phyloP scores from a whole-genome alignment of 2,888 invertebrate species.

The Teleogryllus oceanicus region DNA sequence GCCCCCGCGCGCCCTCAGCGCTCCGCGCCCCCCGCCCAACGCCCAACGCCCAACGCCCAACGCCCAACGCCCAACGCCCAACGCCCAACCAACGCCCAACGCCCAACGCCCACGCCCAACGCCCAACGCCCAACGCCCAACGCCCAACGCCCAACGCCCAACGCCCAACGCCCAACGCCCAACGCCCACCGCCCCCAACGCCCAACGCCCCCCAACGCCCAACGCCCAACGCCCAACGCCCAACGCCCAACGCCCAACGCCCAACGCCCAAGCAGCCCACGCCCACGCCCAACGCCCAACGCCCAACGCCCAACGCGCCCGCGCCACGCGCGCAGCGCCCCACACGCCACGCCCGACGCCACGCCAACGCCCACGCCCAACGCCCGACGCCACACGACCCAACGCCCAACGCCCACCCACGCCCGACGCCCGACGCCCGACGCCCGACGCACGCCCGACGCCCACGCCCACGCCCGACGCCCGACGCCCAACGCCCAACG shows the following conservation, averaged over 20 bases:
- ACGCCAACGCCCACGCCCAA: neutral
- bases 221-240: neutral
- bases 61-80: neutral
- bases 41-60: neutral
- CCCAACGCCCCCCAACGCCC: neutral
- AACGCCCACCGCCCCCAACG: neutral
- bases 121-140: neutral
- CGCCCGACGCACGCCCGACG: neutral
- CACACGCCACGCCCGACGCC: neutral
- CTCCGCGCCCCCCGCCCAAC: slow-evolving; percentile 20
- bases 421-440: neutral
- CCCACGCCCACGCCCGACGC: neutral
- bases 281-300: neutral
- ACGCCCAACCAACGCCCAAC: neutral
- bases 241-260: neutral
- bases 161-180: neutral
- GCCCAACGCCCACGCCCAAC: neutral
- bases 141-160: neutral
- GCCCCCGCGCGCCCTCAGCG: slow-evolving; percentile 33
- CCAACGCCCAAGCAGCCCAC: neutral
- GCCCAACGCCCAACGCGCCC: neutral
- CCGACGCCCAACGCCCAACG: neutral
- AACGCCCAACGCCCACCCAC: neutral
- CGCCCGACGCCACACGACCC: neutral
- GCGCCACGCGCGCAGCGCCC: too few species aligned